Evolutionary conservation across 1,140 invertebrate species (phyloP), one percentile per base, ranked within the genome.

Genomic region (Harpegnathos saltator): DNA sequence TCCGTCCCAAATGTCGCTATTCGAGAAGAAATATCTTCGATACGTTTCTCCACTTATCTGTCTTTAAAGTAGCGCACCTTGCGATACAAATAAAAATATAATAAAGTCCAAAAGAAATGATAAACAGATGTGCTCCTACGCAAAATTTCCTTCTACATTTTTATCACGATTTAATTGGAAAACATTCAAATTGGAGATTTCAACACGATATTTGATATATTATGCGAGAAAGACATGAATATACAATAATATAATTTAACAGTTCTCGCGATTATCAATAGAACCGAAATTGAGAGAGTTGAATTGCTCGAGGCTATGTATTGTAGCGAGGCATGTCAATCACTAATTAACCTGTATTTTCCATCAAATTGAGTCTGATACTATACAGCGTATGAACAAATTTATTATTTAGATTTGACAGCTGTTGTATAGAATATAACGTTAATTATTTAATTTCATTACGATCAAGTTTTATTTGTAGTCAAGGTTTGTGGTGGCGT

Each of bases 251-350:
- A 22, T 77, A 65, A 77, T 77, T 65, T 26, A 22, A 17, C 12
- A 17, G 73, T 54, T n/a, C 33, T 69, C 75, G 17, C 22, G 3
- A 58, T 56, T 15, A 33, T 50, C 3, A 58, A 15, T 58, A 78
- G 29, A n/a, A 9, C 61, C 75, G 19, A 9, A 69, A 38, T 33
- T 68, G 74, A 68, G 56, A 44, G 75, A 33, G 17, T 26, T 66
- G 44, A 78, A 78, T 69, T 14, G 52, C 75, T 69, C 17, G 29
- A 69, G 69, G 75, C 75, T 17, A 78, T 65, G 69, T 69, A 78
- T 78, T 78, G 66, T 68, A 68, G 63, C 38, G 74, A 78, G 38
- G 50, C 29, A 68, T 69, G 52, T 78, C 63, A 78, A 69, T 78
- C 75, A 58, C 62, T 68, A 78, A 69, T 78, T 78, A 78, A 78